These are phyloP conservation scores for Brenthis ino DNA, from an alignment of 2,888 invertebrate genomes.

Conservation along the genomic window DNA sequence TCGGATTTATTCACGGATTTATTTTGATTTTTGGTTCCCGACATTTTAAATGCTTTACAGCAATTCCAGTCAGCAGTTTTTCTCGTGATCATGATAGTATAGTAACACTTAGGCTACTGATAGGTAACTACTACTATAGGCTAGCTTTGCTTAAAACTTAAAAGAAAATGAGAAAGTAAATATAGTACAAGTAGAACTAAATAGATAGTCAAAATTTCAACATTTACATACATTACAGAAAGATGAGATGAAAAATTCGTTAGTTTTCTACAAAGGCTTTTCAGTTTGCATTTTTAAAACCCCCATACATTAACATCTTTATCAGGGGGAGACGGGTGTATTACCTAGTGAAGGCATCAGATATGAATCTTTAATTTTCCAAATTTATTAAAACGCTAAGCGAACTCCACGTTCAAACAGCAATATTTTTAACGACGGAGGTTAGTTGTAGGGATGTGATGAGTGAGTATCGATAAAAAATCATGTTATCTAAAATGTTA, in stretches of 20 bases:
- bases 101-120: no score
- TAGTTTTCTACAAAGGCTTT: constrained; percentile 37
- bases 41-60: no score
- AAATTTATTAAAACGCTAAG: constrained; percentile 82
- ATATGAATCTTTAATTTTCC: constrained; percentile 82
- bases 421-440: constrained; percentile 80
- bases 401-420: constrained; percentile 79
- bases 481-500: constrained; percentile 30
- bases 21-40: no score
- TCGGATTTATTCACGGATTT: no score
- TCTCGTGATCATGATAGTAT: no score
- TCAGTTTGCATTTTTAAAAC: constrained; percentile 35
- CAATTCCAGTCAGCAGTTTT: no score
- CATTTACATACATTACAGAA: constrained; percentile 2
- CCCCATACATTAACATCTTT: constrained; percentile 46
- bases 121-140: no score
- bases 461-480: constrained; percentile 7
- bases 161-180: no score
- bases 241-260: constrained; percentile 27
- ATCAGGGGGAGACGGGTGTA: constrained; percentile 52
- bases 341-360: constrained; percentile 71
- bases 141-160: no score
- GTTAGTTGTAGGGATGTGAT: constrained; percentile 61
- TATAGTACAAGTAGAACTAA: no score
- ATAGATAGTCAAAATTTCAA: constrained; percentile 1